These are phyloP conservation scores for Drosophila pandora DNA, from an alignment of 1,140 invertebrate genomes.

Conservation along the genomic window DNA sequence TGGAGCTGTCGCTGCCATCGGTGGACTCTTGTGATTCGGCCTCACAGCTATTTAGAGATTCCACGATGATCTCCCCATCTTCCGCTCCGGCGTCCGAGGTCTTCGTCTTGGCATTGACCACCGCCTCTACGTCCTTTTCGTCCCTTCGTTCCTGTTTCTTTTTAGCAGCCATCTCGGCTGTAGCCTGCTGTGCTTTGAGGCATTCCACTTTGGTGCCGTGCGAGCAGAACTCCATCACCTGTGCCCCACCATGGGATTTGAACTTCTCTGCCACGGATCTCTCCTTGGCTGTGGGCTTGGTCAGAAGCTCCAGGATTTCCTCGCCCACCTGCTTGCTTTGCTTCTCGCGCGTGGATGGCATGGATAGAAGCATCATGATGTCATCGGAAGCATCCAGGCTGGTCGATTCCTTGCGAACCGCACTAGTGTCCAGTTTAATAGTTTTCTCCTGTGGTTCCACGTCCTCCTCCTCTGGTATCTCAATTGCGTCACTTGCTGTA, in stretches of 20 bases:
- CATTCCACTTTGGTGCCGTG: slow-evolving; percentile 97
- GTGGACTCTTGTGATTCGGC: slow-evolving; percentile 67
- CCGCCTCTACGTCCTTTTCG: slow-evolving; percentile 62
- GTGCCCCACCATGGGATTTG: slow-evolving; percentile 96
- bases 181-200: slow-evolving; percentile 86
- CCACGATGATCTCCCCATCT: slow-evolving; percentile 72
- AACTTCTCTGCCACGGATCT: slow-evolving; percentile 96
- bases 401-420: slow-evolving; percentile 82
- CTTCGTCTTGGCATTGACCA: slow-evolving; percentile 33
- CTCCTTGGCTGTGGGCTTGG: slow-evolving; percentile 98
- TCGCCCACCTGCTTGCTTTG: slow-evolving; percentile 98
- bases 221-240: slow-evolving; percentile 98
- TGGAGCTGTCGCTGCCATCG: slow-evolving; percentile 58
- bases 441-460: slow-evolving; percentile 50
- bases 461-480: slow-evolving; percentile 8
- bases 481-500: slow-evolving; percentile 44
- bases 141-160: slow-evolving; percentile 79
- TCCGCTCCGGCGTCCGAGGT: slow-evolving; percentile 43
- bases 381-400: slow-evolving; percentile 86
- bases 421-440: slow-evolving; percentile 32
- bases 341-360: slow-evolving; percentile 97
- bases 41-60: slow-evolving; percentile 55
- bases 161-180: slow-evolving; percentile 81
- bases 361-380: slow-evolving; percentile 92
- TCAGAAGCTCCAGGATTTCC: slow-evolving; percentile 96